phyloP scores from a whole-genome alignment of 2,888 invertebrate genomes.

The Andricus quercusramuli region DNA sequence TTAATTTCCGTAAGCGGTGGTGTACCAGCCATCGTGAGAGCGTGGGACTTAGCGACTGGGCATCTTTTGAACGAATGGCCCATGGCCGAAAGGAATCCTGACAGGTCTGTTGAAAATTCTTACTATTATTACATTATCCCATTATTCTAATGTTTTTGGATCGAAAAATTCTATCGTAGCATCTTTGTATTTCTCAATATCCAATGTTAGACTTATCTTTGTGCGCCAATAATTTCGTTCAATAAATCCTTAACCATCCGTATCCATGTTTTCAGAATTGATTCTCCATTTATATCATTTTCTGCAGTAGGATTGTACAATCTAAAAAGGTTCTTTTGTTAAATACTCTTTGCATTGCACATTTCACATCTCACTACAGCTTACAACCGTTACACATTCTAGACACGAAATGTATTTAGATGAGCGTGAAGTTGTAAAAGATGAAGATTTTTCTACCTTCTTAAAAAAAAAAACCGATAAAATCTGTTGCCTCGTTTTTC shows the following conservation, averaged over 20 bases:
- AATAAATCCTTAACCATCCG: constrained; percentile 20
- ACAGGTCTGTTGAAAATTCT: constrained; percentile 65
- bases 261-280: constrained; percentile 71
- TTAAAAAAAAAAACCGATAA: too few species aligned
- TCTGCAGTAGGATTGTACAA: constrained; percentile 74
- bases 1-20: constrained; percentile 88
- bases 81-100: constrained; percentile 73
- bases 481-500: neutral
- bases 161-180: too few species aligned
- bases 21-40: constrained; percentile 86
- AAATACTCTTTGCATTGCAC: constrained; percentile 48
- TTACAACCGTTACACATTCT: constrained; percentile 15
- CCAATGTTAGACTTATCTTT: constrained; percentile 14
- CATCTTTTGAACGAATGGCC: constrained; percentile 89
- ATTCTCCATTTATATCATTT: constrained; percentile 75
- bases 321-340: constrained; percentile 71
- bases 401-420: constrained; percentile 45
- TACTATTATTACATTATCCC: constrained; percentile 5
- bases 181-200: neutral
- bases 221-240: neutral
- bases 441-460: too few species aligned
- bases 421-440: constrained; percentile 8
- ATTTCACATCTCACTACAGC: constrained; percentile 43
- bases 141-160: neutral
- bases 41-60: constrained; percentile 89